A percentile compares a stretch with the other conserved stretches of the same genome.
These are phyloP conservation scores for Pollicipes pollicipes DNA, from an alignment of 1,140 invertebrate genomes.

Conservation along the genomic window DNA sequence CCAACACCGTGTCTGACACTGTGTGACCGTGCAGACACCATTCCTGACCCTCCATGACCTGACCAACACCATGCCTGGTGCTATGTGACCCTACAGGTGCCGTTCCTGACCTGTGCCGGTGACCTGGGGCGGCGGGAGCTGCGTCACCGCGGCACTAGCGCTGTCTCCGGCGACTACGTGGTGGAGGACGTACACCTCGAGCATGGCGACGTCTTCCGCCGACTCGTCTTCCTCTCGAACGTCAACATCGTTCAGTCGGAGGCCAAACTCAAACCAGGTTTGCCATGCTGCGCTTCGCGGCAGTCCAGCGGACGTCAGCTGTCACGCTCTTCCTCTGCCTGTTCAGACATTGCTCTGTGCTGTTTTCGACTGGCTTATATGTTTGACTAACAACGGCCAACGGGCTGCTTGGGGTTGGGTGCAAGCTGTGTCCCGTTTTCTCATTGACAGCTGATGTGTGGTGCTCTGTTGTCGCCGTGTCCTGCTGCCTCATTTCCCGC, in stretches of 20 bases:
- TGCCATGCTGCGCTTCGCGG: constrained; percentile 10
- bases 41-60: too few relatives aligned
- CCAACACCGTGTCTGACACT: too few relatives aligned
- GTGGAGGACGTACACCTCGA: constrained; percentile 69
- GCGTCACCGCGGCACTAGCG: constrained; percentile 48
- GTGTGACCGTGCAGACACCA: too few relatives aligned
- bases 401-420: too few relatives aligned
- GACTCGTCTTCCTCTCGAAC: constrained; percentile 67
- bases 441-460: too few relatives aligned
- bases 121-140: constrained; percentile 56
- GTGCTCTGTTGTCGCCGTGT: too few relatives aligned
- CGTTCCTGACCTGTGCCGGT: constrained; percentile 57
- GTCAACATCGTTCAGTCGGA: constrained; percentile 79
- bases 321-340: not conserved
- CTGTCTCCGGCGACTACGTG: constrained; percentile 61
- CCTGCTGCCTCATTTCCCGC: too few relatives aligned
- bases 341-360: constrained; percentile 7
- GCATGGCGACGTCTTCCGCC: constrained; percentile 39
- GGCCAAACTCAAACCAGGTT: constrained; percentile 52
- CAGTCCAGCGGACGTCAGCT: not conserved
- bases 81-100: constrained; percentile 38
- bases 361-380: too few relatives aligned
- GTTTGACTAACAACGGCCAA: too few relatives aligned
- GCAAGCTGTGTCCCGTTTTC: too few relatives aligned
- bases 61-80: too few relatives aligned